Evolutionary conservation across 2,888 invertebrate species (phyloP), one percentile per base, ranked within the genome.

Genomic region (Erebia epiphron): DNA sequence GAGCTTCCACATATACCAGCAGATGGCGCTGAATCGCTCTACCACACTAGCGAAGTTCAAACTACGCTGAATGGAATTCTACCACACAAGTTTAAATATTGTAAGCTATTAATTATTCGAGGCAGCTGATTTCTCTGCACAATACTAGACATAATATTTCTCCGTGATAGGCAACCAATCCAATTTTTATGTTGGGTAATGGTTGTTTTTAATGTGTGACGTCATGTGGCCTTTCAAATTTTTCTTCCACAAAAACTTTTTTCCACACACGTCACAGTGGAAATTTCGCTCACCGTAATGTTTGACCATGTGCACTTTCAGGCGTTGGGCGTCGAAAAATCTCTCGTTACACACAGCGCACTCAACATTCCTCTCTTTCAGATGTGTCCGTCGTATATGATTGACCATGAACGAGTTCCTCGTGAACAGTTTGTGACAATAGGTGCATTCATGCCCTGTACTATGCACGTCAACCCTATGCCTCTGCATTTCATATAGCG

Each of bases 201-300:
- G 70, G 60, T 69, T 72, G 71, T 75, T 75, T 73, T 84, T 85
- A 46, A 79, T 79, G 73, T 89, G 89, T 1, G 86, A 85, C 2
- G 82, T 86, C 77, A 94, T 89, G 78, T 95, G 95, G 0, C 92
- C 93, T 46, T 91, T 91, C 43, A 95, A 82, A 75, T 95, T 94
- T 68, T 94, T 95, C 79, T 94, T 94, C 80, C 94, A 94, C 0
- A 94, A 85, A 73, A 95, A 93, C 80, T 92, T 94, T 76, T 94
- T 94, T 0, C 93, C 92, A 73, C 95, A 95, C 16, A 94, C 83
- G 72, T 95, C 94, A 71, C 95, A 95, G 67, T 94, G 91, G 71
- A 93, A 94, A 43, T 90, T 90, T 5, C 91, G 88, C 18, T 94
- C 93, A 1, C 92, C 92, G 7, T 89, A 86, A 76, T 94, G 94